These are phyloP conservation scores for Drosophila carrolli DNA, from an alignment of 1,140 invertebrate species.

Conservation along the genomic window DNA sequence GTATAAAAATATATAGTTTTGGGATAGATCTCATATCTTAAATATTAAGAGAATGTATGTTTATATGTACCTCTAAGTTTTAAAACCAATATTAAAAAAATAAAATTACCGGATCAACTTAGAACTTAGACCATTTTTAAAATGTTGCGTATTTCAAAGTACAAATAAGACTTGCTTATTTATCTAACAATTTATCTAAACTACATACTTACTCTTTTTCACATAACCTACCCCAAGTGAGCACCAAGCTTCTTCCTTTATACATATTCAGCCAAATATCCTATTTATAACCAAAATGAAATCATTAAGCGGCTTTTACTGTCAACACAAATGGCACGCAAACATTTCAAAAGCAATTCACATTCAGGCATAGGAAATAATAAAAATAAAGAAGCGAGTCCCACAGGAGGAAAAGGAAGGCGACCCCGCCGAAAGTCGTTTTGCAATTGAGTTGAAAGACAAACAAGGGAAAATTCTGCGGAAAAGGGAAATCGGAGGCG, in stretches of 20 bases:
- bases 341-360: conserved; percentile 72
- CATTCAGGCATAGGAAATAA: conserved; percentile 67
- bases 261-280: conserved; percentile 23
- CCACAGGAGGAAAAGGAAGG: conserved; percentile 21
- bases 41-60: too few relatives aligned
- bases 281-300: conserved; percentile 68
- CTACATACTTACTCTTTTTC: background rate
- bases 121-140: too few relatives aligned
- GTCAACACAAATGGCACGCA: conserved; percentile 75
- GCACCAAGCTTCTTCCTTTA: background rate
- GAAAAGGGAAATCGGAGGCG: conserved; percentile 4
- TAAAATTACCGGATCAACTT: too few relatives aligned
- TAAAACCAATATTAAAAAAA: too few relatives aligned
- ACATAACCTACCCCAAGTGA: conserved; percentile 17
- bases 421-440: conserved; percentile 44
- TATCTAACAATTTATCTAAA: background rate
- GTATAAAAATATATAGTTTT: too few relatives aligned
- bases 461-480: conserved; percentile 46
- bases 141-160: background rate
- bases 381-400: conserved; percentile 49
- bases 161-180: background rate
- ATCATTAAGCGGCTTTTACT: conserved; percentile 75
- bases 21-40: too few relatives aligned
- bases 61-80: too few relatives aligned
- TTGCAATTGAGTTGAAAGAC: conserved; percentile 78